A percentile compares a stretch with the other conserved stretches of the same genome.
These are phyloP conservation scores for Clarias gariepinus DNA, from an alignment of 2,113 vertebrate genomes.

Conservation along the genomic window DNA sequence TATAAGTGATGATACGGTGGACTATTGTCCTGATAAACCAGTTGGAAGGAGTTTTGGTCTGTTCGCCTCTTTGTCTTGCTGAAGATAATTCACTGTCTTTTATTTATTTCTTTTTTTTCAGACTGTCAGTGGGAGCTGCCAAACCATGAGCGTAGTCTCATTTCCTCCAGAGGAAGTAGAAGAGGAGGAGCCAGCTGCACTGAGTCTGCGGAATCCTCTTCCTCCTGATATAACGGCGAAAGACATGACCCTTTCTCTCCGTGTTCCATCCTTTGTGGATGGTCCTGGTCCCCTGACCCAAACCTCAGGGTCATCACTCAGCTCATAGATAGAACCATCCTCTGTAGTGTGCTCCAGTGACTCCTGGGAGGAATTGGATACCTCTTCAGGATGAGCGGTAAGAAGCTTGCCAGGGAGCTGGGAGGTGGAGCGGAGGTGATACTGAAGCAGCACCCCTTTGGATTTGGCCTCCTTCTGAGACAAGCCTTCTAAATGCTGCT, in stretches of 20 bases:
- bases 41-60: constrained; percentile 3
- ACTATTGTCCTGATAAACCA: background rate
- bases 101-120: constrained; percentile 56
- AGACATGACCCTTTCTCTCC: constrained; percentile 79
- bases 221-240: constrained; percentile 81
- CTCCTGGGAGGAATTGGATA: background rate
- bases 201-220: constrained; percentile 78
- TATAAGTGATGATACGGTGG: background rate
- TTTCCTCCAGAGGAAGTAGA: constrained; percentile 43
- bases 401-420: constrained; percentile 82
- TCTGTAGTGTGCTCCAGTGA: constrained; percentile 75
- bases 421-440: constrained; percentile 80
- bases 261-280: constrained; percentile 65
- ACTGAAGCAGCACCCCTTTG: constrained; percentile 80
- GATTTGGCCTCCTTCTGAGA: constrained; percentile 67
- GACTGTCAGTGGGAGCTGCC: constrained; percentile 81
- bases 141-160: constrained; percentile 81
- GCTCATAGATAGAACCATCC: constrained; percentile 85
- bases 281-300: constrained; percentile 77
- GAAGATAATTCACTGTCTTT: background rate
- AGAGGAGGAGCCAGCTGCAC: background rate
- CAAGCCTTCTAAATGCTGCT: constrained; percentile 44
- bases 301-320: constrained; percentile 80
- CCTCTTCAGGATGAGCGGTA: constrained; percentile 63
- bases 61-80: constrained; percentile 3